Percentiles rank a stretch among this genome's conserved stretches.
Evolutionary conservation across 2,888 invertebrate genomes (phyloP).

Genomic region (Sericinus montela): DNA sequence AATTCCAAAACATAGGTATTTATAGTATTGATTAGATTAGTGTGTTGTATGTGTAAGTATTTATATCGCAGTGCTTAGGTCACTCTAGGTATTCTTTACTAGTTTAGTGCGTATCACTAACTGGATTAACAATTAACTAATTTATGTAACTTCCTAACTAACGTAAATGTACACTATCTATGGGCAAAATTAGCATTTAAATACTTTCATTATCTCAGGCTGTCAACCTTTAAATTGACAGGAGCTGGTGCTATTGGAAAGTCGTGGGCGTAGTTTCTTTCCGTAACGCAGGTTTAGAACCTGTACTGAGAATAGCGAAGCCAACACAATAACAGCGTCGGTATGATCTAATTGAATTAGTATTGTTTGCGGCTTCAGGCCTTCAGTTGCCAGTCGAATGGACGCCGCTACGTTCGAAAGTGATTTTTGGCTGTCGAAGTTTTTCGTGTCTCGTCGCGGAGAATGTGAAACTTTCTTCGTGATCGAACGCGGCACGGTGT

Average conservation of each 20-base stretch:
- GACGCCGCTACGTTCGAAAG: conserved; percentile 28
- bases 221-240: conserved; percentile 13
- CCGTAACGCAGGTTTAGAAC: conserved; percentile 10
- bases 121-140: not conserved
- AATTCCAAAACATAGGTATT: too few species aligned
- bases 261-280: conserved; percentile 4
- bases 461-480: conserved; percentile 75
- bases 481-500: conserved; percentile 67
- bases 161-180: conserved; percentile 36
- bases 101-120: not conserved
- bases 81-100: not conserved
- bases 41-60: too few species aligned
- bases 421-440: conserved; percentile 25
- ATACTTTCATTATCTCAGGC: conserved; percentile 23
- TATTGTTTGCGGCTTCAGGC: conserved; percentile 46
- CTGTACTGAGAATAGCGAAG: conserved; percentile 41
- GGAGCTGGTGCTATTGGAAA: conserved; percentile 2
- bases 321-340: conserved; percentile 45
- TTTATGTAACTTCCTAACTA: not conserved
- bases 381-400: conserved; percentile 26
- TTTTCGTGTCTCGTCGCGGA: conserved; percentile 39
- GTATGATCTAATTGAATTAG: conserved; percentile 68
- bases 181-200: conserved; percentile 43
- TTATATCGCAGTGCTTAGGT: too few species aligned
- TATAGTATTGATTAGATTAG: too few species aligned